A percentile compares a stretch with the other conserved stretches of the same genome.
These are phyloP conservation scores for Catocala sponsa DNA, from an alignment of 2,888 invertebrate genomes.

Conservation along the genomic window DNA sequence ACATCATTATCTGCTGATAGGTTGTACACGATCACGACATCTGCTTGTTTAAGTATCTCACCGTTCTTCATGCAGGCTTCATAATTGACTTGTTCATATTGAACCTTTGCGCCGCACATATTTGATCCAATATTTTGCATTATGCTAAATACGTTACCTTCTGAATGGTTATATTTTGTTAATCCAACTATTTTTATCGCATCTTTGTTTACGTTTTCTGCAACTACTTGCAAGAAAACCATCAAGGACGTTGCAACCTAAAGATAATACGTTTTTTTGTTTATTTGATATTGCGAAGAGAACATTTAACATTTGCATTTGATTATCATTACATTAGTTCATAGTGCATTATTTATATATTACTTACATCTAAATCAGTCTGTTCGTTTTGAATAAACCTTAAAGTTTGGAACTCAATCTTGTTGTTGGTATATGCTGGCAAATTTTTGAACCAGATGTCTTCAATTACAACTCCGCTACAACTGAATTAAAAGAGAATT, in stretches of 20 bases:
- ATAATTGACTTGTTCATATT: constrained; percentile 30
- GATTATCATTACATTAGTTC: no score
- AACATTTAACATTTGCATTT: no score
- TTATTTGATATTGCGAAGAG: not conserved
- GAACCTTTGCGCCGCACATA: constrained; percentile 33
- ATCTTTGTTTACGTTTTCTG: constrained; percentile 53
- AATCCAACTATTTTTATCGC: constrained; percentile 45
- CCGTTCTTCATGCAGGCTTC: constrained; percentile 8
- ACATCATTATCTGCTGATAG: constrained; percentile 44
- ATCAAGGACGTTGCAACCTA: constrained; percentile 44
- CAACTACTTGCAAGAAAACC: constrained; percentile 56
- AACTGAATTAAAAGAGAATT: constrained; percentile 43
- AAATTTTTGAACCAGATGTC: constrained; percentile 43
- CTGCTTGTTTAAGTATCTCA: constrained; percentile 27
- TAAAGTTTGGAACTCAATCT: constrained; percentile 36
- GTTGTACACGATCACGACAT: constrained; percentile 44
- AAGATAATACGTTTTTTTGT: constrained; percentile 6
- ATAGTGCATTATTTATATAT: not conserved
- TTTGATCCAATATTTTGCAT: constrained; percentile 35
- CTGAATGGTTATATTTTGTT: constrained; percentile 16
- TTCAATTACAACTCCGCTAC: constrained; percentile 57
- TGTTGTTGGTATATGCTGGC: constrained; percentile 20
- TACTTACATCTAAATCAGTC: constrained; percentile 46
- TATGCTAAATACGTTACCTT: constrained; percentile 33
- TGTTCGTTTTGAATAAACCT: constrained; percentile 41